These are phyloP conservation scores for Thymelicus lineola DNA, from an alignment of 2,888 invertebrate species.

Conservation along the genomic window DNA sequence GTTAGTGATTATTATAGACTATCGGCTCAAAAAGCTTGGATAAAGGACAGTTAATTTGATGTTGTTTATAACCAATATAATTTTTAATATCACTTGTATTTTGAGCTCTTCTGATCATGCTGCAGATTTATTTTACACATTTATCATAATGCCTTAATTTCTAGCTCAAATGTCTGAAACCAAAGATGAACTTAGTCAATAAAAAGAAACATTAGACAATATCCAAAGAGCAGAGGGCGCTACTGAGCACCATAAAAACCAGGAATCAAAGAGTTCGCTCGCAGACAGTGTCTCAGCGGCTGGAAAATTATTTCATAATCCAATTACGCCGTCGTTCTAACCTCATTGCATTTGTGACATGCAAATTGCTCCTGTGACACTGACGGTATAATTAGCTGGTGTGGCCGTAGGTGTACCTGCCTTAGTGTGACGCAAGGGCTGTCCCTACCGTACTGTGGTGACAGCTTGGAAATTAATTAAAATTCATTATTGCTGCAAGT, in stretches of 20 bases:
- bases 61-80: no score
- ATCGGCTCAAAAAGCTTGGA: neutral
- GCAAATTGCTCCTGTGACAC: slow-evolving; percentile 39
- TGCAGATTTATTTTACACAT: no score
- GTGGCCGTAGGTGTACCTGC: slow-evolving; percentile 32
- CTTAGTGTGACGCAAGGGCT: slow-evolving; percentile 32
- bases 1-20: neutral
- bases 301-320: slow-evolving; percentile 66
- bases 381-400: slow-evolving; percentile 37
- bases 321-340: slow-evolving; percentile 56
- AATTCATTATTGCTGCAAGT: neutral
- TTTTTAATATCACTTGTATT: no score
- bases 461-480: slow-evolving; percentile 3
- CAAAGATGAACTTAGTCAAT: no score
- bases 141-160: no score
- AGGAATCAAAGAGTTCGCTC: slow-evolving; percentile 36
- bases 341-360: slow-evolving; percentile 40
- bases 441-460: slow-evolving; percentile 1
- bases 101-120: no score
- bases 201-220: no score
- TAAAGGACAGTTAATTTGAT: neutral
- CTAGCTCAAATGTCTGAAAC: no score
- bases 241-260: neutral
- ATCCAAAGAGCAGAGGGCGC: no score
- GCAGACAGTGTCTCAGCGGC: slow-evolving; percentile 68